Base-by-base conservation (phyloP, 1,140 invertebrate genomes). In the Bombus vancouverensis region DNA sequence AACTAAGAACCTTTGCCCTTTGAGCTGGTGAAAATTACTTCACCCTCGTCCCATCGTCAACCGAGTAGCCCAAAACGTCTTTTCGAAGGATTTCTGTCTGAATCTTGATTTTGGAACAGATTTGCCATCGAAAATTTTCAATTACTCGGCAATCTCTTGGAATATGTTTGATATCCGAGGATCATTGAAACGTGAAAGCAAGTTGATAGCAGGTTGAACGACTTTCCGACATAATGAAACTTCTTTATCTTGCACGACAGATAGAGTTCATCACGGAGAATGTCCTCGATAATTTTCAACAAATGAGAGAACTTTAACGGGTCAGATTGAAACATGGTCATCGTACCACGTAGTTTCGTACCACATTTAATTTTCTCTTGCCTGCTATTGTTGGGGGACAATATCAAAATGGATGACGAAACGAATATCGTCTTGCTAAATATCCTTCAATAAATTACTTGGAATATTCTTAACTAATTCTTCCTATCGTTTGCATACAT, bases 1-100 rank as follows among this genome's bases (percentile, higher is more conserved):
- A 39, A 42, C 34, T 83, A 72, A 68, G 39, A 65, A 59, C 74
- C 70, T 53, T 32, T 74, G 53, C 34, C 70, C 25, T 79, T 83
- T 42, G 77, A 77, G 77, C 53, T 25, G n/a, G 39, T n/a, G 68
- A 74, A 82, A 82, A 74, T 82, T 82, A 65, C 71, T 82, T 62
- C 25, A 22, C 12, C 53, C 6, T 18, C 22, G 34, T 13, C 32
- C 3, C 4, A 53, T 53, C n/a, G 22, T 2, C 62, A 2, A 28
- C 28, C 28, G 39, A 47, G 71, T 87, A 88, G 87, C 72, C 74
- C 79, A 59, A 53, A 39, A 66, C 34, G 66, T 18, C 34, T 4
- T 10, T 42, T 0, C 28, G 39, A 44, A 44, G 57, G 66, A 88
- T 87, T 87, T 80, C 22, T 10, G 28, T 25, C 70, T 37, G 37